phyloP scores from a whole-genome alignment of 2,797 vertebrate species.

The Alosa sapidissima region DNA sequence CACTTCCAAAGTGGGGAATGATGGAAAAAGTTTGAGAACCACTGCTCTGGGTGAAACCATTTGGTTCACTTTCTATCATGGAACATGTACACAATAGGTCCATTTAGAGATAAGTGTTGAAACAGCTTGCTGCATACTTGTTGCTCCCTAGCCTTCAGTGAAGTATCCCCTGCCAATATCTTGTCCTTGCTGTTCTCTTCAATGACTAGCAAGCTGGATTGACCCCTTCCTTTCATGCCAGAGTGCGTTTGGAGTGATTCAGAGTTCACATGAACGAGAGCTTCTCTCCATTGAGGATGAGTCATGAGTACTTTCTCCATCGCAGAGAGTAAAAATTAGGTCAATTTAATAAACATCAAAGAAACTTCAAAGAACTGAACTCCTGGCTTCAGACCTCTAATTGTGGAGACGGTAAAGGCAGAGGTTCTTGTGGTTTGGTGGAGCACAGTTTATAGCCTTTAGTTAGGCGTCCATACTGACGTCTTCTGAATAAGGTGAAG shows the following conservation, averaged over 20 bases:
- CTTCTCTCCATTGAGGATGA: conserved; percentile 1
- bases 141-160: background rate
- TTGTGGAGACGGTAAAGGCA: background rate
- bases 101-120: background rate
- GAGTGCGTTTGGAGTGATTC: background rate
- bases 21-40: too few species aligned
- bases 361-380: conserved; percentile 11
- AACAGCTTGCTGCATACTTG: background rate
- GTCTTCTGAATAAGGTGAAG: background rate
- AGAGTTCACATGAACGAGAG: background rate
- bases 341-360: conserved; percentile 15
- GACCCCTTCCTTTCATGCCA: conserved; percentile 20
- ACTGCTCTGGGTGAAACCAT: background rate
- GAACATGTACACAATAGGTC: background rate
- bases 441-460: background rate
- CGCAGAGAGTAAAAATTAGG: background rate
- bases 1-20: too few species aligned
- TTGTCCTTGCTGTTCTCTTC: conserved; percentile 6
- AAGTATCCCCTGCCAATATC: background rate
- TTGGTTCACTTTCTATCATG: background rate
- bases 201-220: conserved; percentile 11
- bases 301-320: conserved; percentile 4
- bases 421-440: background rate
- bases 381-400: background rate
- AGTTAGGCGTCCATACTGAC: background rate